A percentile compares a stretch with the other conserved stretches of the same genome.
These are phyloP conservation scores for Quadroppia sp. DNA, from an alignment of 2,888 invertebrate species.

Conservation along the genomic window DNA sequence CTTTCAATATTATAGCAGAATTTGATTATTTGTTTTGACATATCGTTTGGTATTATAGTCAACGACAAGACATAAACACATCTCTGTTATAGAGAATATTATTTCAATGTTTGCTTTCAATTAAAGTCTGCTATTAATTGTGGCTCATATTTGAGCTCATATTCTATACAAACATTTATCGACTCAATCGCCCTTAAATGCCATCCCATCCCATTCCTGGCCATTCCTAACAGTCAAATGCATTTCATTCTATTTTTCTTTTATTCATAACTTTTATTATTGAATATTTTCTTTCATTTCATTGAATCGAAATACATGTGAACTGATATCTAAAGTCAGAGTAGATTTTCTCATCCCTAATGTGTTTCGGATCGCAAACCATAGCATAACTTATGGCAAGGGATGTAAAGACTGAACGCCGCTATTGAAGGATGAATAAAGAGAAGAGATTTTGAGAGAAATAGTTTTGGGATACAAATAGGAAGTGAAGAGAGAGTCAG, in stretches of 20 bases:
- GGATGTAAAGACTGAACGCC: conserved; percentile 7
- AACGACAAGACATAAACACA: neutral
- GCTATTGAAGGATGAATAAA: conserved; percentile 17
- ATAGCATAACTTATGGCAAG: neutral
- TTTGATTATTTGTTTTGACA: neutral
- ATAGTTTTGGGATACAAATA: conserved; percentile 3
- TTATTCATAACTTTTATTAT: neutral
- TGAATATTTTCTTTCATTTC: neutral
- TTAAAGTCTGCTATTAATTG: too few species aligned
- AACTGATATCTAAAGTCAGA: neutral
- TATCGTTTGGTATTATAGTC: neutral
- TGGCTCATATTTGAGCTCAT: conserved; percentile 6
- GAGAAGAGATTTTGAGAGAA: neutral
- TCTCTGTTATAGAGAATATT: too few species aligned
- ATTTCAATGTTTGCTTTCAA: too few species aligned
- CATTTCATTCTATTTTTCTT: neutral
- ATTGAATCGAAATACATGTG: neutral
- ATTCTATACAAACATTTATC: too few species aligned
- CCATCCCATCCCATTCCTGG: neutral
- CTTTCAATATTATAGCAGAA: neutral
- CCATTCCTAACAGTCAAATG: too few species aligned
- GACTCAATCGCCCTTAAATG: neutral
- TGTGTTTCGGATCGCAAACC: neutral
- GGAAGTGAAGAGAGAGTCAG: conserved; percentile 1
- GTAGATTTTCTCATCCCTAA: neutral